Evolutionary conservation across 2,113 vertebrate species (phyloP).

Genomic region (Zosterops pallidus): DNA sequence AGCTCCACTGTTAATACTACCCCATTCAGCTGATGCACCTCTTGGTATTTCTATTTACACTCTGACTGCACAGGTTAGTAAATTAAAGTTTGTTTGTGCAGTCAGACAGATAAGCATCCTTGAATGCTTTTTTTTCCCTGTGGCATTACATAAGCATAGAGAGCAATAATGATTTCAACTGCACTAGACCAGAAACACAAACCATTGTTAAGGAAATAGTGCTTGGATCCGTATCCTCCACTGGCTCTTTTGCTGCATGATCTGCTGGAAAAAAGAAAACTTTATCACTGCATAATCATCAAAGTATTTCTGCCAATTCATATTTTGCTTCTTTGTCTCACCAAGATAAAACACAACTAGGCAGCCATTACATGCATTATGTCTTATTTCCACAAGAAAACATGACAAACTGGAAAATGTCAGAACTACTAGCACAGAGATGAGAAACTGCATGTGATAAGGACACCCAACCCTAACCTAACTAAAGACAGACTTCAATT

Average conservation of each 20-base stretch:
- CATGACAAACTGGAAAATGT: background rate
- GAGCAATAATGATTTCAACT: background rate
- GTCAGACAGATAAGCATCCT: background rate
- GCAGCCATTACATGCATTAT: background rate
- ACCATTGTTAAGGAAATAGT: constrained; percentile 86
- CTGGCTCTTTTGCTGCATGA: constrained; percentile 82
- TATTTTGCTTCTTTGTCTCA: background rate
- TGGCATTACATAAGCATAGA: background rate
- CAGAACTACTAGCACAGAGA: background rate
- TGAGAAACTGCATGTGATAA: background rate
- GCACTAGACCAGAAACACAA: constrained; percentile 16
- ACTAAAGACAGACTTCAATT: background rate
- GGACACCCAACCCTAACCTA: background rate
- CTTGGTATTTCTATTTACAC: background rate
- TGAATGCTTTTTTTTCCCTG: background rate
- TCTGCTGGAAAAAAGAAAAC: constrained; percentile 62
- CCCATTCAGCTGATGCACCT: background rate
- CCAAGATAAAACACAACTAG: background rate
- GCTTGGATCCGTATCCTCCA: constrained; percentile 95
- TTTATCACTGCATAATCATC: background rate
- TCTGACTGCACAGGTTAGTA: background rate
- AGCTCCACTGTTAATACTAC: background rate
- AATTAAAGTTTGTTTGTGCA: background rate
- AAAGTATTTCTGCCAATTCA: background rate
- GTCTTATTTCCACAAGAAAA: background rate